Evolutionary conservation across 2,888 invertebrate genomes (phyloP).

Genomic region (Tenthredo notha): DNA sequence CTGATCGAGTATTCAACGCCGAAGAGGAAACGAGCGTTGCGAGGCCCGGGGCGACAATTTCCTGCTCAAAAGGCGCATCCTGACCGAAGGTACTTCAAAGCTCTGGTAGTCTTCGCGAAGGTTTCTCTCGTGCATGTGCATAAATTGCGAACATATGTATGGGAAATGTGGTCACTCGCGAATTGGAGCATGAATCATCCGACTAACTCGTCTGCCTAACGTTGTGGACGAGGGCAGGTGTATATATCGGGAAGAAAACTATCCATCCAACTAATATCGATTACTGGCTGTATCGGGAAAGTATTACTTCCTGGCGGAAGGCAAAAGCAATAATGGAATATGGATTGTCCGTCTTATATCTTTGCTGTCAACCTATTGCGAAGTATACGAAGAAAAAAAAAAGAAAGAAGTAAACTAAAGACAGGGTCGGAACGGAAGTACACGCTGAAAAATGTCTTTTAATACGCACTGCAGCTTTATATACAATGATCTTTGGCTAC

Average conservation of each 20-base stretch:
- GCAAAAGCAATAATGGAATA: background rate
- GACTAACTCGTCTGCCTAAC: slow-evolving; percentile 18
- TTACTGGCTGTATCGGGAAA: background rate
- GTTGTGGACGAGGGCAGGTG: background rate
- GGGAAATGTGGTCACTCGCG: slow-evolving; percentile 21
- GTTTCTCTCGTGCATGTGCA: slow-evolving; percentile 11
- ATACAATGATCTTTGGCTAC: background rate
- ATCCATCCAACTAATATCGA: background rate
- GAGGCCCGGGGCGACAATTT: slow-evolving; percentile 50
- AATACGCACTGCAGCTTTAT: background rate
- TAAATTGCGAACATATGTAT: slow-evolving; percentile 19
- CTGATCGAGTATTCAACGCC: slow-evolving; percentile 48
- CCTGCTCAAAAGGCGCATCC: slow-evolving; percentile 51
- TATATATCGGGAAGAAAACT: slow-evolving; percentile 17
- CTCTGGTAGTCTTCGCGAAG: slow-evolving; percentile 26
- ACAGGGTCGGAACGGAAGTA: background rate
- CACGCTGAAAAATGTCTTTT: background rate
- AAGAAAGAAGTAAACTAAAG: background rate
- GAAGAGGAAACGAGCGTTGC: slow-evolving; percentile 50
- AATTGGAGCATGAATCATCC: slow-evolving; percentile 41
- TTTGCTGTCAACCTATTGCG: background rate
- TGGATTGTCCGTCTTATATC: slow-evolving; percentile 18
- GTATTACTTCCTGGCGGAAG: slow-evolving; percentile 11
- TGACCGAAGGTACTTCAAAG: slow-evolving; percentile 47
- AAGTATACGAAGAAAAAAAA: background rate